phyloP scores from a whole-genome alignment of 2,888 invertebrate genomes.

The Salticus scenicus region DNA sequence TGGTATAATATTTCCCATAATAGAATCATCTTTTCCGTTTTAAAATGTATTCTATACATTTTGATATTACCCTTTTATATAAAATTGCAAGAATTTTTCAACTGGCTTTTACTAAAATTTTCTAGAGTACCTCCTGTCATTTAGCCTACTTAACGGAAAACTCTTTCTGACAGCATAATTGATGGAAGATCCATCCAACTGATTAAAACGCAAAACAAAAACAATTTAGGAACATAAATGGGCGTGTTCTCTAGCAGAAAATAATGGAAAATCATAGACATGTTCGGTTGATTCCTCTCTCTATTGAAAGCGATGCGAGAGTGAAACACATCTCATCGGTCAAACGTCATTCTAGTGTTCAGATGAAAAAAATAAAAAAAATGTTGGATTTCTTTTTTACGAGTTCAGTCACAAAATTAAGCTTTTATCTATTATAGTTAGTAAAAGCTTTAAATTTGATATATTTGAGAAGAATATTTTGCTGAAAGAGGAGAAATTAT shows the following conservation, averaged over 20 bases:
- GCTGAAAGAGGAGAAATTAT: neutral
- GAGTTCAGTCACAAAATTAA: neutral
- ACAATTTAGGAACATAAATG: neutral
- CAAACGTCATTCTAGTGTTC: neutral
- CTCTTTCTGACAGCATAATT: neutral
- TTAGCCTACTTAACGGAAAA: neutral
- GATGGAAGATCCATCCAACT: neutral
- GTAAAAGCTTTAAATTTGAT: neutral
- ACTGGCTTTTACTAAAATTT: too few relatives aligned
- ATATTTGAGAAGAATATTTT: neutral
- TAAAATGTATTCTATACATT: too few relatives aligned
- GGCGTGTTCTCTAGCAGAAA: neutral
- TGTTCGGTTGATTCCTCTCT: neutral
- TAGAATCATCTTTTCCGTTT: too few relatives aligned
- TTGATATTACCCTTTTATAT: too few relatives aligned
- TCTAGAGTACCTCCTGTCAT: too few relatives aligned
- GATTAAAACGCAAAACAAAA: neutral
- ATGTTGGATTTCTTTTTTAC: neutral
- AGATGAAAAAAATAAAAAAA: neutral
- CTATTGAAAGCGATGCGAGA: neutral
- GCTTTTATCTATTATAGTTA: neutral
- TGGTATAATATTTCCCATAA: too few relatives aligned
- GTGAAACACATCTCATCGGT: neutral
- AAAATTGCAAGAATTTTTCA: too few relatives aligned
- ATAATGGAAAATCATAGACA: neutral